Conservation (phyloP, 1,140 invertebrate species). For the Musca domestica region DNA sequence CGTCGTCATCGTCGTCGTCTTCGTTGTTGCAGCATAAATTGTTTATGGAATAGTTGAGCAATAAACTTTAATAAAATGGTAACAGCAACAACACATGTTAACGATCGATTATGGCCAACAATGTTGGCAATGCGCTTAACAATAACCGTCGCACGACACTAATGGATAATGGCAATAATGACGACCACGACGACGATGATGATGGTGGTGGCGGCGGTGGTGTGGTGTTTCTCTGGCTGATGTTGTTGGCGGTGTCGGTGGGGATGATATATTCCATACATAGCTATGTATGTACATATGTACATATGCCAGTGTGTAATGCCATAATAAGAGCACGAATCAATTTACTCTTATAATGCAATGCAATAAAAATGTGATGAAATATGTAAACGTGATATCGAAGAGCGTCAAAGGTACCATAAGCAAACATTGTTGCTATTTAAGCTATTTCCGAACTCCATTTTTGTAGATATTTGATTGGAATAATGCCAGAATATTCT, state of each 20-base stretch:
- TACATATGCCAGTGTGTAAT: background rate
- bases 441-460: too few relatives aligned
- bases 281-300: background rate
- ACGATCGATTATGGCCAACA: conserved; percentile 14
- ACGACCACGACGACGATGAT: background rate
- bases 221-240: too few relatives aligned
- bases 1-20: too few relatives aligned
- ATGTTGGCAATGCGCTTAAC: conserved; percentile 4
- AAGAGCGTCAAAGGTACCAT: too few relatives aligned
- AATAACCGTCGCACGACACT: background rate
- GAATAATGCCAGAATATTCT: too few relatives aligned
- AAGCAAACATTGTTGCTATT: too few relatives aligned
- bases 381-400: too few relatives aligned
- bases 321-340: conserved; percentile 14
- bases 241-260: background rate
- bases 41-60: too few relatives aligned
- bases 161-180: background rate
- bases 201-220: background rate
- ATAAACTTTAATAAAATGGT: conserved; percentile 6
- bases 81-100: conserved; percentile 8
- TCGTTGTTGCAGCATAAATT: too few relatives aligned
- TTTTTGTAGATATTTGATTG: too few relatives aligned
- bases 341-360: conserved; percentile 7
- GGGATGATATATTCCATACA: background rate
- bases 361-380: too few relatives aligned